Percentiles rank a stretch among this genome's conserved stretches.
Conservation (phyloP, 2,888 invertebrate species). For the Limnephilus lunatus region DNA sequence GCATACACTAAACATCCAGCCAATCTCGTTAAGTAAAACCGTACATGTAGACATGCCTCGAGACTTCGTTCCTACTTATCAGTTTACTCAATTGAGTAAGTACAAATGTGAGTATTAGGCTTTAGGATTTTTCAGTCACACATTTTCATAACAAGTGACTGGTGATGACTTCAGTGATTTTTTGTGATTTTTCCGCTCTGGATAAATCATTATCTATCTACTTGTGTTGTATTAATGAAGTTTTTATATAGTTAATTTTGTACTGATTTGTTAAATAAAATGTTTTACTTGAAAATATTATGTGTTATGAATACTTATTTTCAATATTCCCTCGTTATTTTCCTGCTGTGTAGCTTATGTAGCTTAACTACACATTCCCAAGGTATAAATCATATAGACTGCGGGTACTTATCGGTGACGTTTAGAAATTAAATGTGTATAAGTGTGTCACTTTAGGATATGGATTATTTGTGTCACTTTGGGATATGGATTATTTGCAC, state of each 20-base stretch:
- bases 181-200: not conserved
- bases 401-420: too few species aligned
- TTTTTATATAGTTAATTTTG: not conserved
- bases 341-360: not conserved
- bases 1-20: too few species aligned
- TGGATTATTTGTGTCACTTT: too few species aligned
- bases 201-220: not conserved
- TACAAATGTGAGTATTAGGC: not conserved
- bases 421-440: too few species aligned
- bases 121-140: not conserved
- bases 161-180: not conserved
- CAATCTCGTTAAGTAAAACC: too few species aligned
- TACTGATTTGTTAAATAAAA: slow-evolving; percentile 2
- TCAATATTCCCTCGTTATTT: not conserved
- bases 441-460: too few species aligned
- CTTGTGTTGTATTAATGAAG: not conserved
- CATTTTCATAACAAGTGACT: not conserved
- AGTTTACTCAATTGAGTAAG: not conserved
- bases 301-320: not conserved
- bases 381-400: not conserved
- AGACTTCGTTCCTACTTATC: too few species aligned
- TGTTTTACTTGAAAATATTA: not conserved
- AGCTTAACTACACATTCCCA: not conserved
- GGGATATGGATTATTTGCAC: too few species aligned
- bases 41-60: too few species aligned